Evolutionary conservation across 2,888 invertebrate species (phyloP), one percentile per base, ranked within the genome.

Genomic region (Drepana falcataria): DNA sequence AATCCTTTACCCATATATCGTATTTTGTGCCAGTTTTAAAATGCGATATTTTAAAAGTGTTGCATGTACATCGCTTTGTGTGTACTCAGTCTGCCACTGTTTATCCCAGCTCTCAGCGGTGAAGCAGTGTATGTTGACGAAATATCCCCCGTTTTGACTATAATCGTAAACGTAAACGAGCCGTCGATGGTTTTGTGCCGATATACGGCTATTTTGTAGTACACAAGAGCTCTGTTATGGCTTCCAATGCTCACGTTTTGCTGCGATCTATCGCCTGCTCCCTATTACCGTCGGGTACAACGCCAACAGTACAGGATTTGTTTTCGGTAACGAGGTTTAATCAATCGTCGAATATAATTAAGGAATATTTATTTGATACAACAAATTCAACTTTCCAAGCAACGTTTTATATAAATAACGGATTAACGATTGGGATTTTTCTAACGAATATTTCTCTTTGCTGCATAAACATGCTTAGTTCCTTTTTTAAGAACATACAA

Each of bases 141-240:
- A 71, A 74, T 75, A 71, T 70, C 69, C 67, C 64, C 65, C 69
- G 69, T 69, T 69, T 72, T 68, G 69, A 64, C 69, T 65, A 70
- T 74, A 71, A 75, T 74, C 68, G 68, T 74, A 71, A 75, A 76
- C 71, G 65, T 60, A 64, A 48, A 59, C 66, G 57, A 61, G 34
- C 64, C 61, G 75, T 56, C 69, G 73, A 75, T 64, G 63, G 69
- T 58, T 75, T 68, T 68, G 69, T 66, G 60, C 54, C 55, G 59
- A 66, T 56, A 57, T 59, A 58, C 55, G 53, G 57, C 9, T 55
- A 54, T 60, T 56, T 63, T 55, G 57, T 55, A 51, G 47, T 49
- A 2, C 51, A 40, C 51, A 40, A 51, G 41, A n/a, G 40, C 40
- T 51, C 7, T 51, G n/a, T 40, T 48, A 48, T 35, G n/a, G 4